Base-by-base conservation (phyloP, 2,888 invertebrate genomes). In the Brachypalpus laphriformis region DNA sequence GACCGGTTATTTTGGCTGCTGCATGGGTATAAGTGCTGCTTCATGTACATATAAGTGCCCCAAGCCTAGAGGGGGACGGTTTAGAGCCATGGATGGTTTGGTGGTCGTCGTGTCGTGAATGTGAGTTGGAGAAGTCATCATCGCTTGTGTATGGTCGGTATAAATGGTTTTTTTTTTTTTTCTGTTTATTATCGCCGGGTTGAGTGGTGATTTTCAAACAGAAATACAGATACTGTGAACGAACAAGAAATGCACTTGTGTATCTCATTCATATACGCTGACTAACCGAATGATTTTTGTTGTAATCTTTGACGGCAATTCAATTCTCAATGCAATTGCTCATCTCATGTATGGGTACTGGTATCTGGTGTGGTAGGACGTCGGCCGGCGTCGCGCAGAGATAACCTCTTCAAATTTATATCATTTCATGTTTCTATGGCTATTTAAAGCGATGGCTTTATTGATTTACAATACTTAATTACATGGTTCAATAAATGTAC, bases 401-500 rank as follows among this genome's bases (percentile, higher is more conserved):
- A 59, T 70, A 47, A 34, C 37, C 45, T 47, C 47, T 51, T 22
- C 49, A 61, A 76, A 51, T 65, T 68, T 49, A 75, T 75, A 65
- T 71, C 34, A 68, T 34, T 74, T 80, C 49, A 31, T 42, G 28
- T 42, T 59, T 57, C 40, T 34, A 68, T 74, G 66, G 51, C 66
- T 40, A 57, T 80, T 83, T 83, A 80, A 68, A 71, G 66, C 37
- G 54, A 56, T 81, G n/a, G 75, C 54, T 76, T 81, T 85, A 85
- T 85, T 85, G 81, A 81, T 85, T 85, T 85, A 81, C 76, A 76
- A 54, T 65, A 59, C 66, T 70, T 70, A 85, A 81, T 85, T 85
- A 83, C 80, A 80, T 37, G 81, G 75, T 72, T 71, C 85, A 81
- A 85, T 85, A 81, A 85, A 81, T 81, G 71, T 76, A 81, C 81